Evolutionary conservation across 2,888 invertebrate species (phyloP).

Genomic region (Agrypnus murinus): DNA sequence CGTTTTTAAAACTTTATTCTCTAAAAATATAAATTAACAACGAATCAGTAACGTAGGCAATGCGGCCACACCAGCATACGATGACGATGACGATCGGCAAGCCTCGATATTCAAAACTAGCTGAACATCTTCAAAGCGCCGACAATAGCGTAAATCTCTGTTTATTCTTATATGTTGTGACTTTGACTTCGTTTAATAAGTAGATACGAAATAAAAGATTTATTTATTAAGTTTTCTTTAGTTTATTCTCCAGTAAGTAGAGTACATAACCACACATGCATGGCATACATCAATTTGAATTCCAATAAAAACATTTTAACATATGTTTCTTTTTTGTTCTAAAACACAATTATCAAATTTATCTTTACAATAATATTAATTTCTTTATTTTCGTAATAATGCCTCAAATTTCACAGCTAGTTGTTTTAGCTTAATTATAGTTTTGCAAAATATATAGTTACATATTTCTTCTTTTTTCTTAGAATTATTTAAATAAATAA

Average conservation of each 20-base stretch:
- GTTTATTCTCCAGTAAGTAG: slow-evolving; percentile 64
- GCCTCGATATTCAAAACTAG: no score
- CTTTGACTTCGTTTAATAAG: no score
- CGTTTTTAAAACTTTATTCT: no score
- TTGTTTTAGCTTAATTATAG: slow-evolving; percentile 45
- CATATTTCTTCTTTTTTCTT: slow-evolving; percentile 37
- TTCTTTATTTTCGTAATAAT: slow-evolving; percentile 51
- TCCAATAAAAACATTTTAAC: slow-evolving; percentile 54
- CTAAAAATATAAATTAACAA: no score
- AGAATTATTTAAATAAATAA: background rate
- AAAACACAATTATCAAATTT: slow-evolving; percentile 50
- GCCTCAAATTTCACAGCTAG: slow-evolving; percentile 59
- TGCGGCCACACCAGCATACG: no score
- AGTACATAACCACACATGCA: slow-evolving; percentile 63
- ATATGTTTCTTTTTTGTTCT: slow-evolving; percentile 41
- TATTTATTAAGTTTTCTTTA: slow-evolving; percentile 46
- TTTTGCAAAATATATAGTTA: slow-evolving; percentile 41
- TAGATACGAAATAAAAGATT: no score
- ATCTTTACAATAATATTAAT: slow-evolving; percentile 49
- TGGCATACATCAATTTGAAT: slow-evolving; percentile 59
- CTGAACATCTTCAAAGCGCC: no score
- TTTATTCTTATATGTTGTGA: no score
- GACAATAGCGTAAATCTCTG: no score
- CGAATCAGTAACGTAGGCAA: no score
- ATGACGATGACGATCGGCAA: no score